These are phyloP conservation scores for Cremastinae sp. DNA, from an alignment of 2,888 invertebrate species.

Conservation along the genomic window DNA sequence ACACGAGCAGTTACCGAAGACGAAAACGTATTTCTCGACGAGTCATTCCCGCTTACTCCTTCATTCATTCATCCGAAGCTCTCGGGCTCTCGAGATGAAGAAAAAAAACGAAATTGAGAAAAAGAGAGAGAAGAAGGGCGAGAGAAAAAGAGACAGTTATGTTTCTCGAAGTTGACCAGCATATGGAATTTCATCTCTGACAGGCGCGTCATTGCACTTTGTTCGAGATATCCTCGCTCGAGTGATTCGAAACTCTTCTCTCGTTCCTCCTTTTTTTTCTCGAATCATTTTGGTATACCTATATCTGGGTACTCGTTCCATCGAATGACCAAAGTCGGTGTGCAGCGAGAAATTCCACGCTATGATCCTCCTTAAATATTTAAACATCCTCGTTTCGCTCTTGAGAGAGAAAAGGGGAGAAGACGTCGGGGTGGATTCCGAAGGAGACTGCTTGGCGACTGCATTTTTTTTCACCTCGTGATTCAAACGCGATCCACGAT, in stretches of 20 bases:
- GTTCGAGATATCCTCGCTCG: constrained; percentile 49
- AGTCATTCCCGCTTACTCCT: constrained; percentile 65
- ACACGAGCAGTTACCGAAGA: constrained; percentile 63
- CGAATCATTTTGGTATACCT: background rate
- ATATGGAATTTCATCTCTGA: constrained; percentile 64
- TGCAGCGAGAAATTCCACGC: constrained; percentile 50
- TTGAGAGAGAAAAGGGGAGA: constrained; percentile 28
- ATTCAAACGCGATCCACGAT: too few species aligned
- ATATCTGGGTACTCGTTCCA: constrained; percentile 33
- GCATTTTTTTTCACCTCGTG: background rate
- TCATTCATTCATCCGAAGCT: constrained; percentile 69
- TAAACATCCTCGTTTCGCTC: constrained; percentile 53
- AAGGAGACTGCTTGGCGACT: constrained; percentile 63
- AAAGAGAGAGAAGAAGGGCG: constrained; percentile 11
- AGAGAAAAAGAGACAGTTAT: constrained; percentile 19
- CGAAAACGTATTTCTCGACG: constrained; percentile 51
- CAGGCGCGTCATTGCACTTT: constrained; percentile 63
- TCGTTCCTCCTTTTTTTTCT: constrained; percentile 15
- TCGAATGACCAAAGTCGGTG: constrained; percentile 31
- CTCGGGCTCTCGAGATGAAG: constrained; percentile 68
- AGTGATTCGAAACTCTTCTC: constrained; percentile 29
- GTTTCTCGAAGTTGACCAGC: constrained; percentile 55
- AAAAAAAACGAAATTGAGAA: constrained; percentile 1
- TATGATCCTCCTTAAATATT: constrained; percentile 61
- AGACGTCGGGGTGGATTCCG: background rate